Evolutionary conservation across 2,113 vertebrate genomes (phyloP).

Genomic region (Sorex fumeus): DNA sequence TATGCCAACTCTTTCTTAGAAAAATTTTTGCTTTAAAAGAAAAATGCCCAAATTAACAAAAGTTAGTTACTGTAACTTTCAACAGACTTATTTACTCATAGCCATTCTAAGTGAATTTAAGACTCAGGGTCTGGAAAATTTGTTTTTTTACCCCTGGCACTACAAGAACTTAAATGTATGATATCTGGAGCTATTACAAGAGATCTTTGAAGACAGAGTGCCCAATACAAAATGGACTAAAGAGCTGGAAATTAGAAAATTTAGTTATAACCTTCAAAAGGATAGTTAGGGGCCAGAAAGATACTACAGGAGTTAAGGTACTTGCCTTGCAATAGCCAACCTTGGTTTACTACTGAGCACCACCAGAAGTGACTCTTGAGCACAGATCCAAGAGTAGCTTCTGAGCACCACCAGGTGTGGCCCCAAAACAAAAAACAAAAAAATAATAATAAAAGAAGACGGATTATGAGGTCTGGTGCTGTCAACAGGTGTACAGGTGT

Average conservation of each 20-base stretch:
- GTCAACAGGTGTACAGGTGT: too few relatives aligned
- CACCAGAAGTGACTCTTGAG: too few relatives aligned
- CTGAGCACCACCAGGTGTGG: too few relatives aligned
- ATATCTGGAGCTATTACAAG: constrained; percentile 67
- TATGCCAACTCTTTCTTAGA: constrained; percentile 56
- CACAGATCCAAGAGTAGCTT: too few relatives aligned
- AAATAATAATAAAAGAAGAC: too few relatives aligned
- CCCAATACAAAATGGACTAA: constrained; percentile 1
- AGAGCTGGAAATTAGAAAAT: constrained; percentile 66
- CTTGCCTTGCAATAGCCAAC: too few relatives aligned
- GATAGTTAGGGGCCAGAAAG: neutral
- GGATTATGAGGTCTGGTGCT: too few relatives aligned
- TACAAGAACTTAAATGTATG: constrained; percentile 27
- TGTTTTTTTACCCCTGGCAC: constrained; percentile 24
- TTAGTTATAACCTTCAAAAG: constrained; percentile 54
- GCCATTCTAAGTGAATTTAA: constrained; percentile 59
- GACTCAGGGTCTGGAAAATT: constrained; percentile 49
- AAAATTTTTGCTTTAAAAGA: constrained; percentile 64
- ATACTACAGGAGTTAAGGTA: neutral
- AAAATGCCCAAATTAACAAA: constrained; percentile 62
- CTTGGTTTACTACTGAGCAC: neutral
- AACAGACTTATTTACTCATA: constrained; percentile 55
- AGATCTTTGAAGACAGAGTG: neutral
- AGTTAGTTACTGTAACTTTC: constrained; percentile 69
- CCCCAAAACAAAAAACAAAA: too few relatives aligned